phyloP scores from a whole-genome alignment of 2,113 vertebrate species.

The Naja naja region DNA sequence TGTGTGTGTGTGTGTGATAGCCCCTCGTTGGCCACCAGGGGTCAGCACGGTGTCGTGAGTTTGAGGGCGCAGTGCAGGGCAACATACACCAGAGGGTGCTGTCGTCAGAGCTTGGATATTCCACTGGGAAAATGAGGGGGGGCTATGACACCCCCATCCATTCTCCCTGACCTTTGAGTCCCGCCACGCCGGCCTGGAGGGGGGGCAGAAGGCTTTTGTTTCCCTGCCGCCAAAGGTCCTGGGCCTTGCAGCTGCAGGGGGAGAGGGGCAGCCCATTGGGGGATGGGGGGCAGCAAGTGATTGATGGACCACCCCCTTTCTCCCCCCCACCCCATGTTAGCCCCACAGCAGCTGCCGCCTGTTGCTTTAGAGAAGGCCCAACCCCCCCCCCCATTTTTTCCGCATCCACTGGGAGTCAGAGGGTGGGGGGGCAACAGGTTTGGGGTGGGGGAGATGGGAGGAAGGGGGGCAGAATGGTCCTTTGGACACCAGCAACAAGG shows the following conservation, averaged over 20 bases:
- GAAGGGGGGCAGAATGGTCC: background rate
- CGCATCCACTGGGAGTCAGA: background rate
- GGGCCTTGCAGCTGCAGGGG: background rate
- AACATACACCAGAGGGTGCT: background rate
- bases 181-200: rapidly evolving
- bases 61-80: too few relatives aligned
- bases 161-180: background rate
- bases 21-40: background rate
- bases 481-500: background rate
- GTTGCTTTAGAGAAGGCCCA: background rate
- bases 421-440: background rate
- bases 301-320: conserved; percentile 4
- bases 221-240: background rate
- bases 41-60: background rate
- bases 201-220: background rate
- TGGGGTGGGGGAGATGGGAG: too few relatives aligned
- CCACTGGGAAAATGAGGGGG: too few relatives aligned
- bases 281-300: background rate
- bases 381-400: background rate
- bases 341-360: background rate
- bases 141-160: background rate
- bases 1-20: too few relatives aligned
- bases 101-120: too few relatives aligned
- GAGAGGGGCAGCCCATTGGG: background rate
- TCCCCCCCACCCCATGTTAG: background rate